These are phyloP conservation scores for Xenopus laevis DNA, from an alignment of 2,113 vertebrate species.

Conservation along the genomic window DNA sequence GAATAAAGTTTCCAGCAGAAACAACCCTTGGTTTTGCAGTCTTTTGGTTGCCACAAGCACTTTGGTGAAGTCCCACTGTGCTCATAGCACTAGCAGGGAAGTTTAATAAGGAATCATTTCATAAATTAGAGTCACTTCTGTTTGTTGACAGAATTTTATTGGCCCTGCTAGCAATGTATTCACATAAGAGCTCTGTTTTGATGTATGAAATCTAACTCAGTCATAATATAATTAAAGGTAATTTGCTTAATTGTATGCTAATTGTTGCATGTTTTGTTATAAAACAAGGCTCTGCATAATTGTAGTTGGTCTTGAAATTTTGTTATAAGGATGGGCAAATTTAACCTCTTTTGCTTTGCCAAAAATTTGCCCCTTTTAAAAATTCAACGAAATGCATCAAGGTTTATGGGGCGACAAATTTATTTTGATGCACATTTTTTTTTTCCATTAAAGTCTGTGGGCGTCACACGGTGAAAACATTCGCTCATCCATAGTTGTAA, in stretches of 20 bases:
- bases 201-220: constrained; percentile 63
- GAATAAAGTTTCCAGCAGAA: no score
- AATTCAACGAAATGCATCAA: no score
- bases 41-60: constrained; percentile 63
- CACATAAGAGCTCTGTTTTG: constrained; percentile 59
- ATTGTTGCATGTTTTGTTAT: constrained; percentile 63
- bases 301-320: constrained; percentile 48
- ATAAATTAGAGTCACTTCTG: constrained; percentile 51
- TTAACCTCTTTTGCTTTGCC: no score
- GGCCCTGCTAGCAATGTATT: constrained; percentile 59
- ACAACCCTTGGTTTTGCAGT: constrained; percentile 39
- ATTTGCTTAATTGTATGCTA: constrained; percentile 61
- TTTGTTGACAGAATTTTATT: constrained; percentile 36
- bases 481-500: no score
- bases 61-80: constrained; percentile 58
- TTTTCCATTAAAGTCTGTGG: no score
- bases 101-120: constrained; percentile 58
- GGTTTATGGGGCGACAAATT: no score
- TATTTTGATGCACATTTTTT: no score
- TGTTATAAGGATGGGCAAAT: no score
- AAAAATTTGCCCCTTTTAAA: no score
- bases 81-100: constrained; percentile 46
- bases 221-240: constrained; percentile 65
- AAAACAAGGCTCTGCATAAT: constrained; percentile 59
- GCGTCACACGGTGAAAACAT: no score